Evolutionary conservation across 2,888 invertebrate genomes (phyloP).

Genomic region (Lypha dubia): DNA sequence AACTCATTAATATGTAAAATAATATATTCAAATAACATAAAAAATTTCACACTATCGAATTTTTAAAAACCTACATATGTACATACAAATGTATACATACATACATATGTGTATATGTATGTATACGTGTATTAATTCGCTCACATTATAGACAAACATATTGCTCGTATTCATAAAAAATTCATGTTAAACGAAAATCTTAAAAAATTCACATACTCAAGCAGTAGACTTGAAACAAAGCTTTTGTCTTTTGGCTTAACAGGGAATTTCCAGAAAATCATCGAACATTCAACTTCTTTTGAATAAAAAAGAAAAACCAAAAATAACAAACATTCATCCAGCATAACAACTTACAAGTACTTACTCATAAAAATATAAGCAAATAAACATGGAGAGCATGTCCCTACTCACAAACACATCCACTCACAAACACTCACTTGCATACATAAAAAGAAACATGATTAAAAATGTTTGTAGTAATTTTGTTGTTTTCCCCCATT

Average conservation of each 20-base stretch:
- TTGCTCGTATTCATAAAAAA: slow-evolving; percentile 11
- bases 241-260: slow-evolving; percentile 18
- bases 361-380: neutral
- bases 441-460: neutral
- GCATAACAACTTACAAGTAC: neutral
- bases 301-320: neutral
- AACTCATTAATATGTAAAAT: slow-evolving; percentile 47
- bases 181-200: slow-evolving; percentile 36
- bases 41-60: too few species aligned
- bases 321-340: slow-evolving; percentile 24
- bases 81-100: too few species aligned
- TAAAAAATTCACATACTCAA: slow-evolving; percentile 28
- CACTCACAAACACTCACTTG: neutral
- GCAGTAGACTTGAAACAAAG: slow-evolving; percentile 1
- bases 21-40: slow-evolving; percentile 38
- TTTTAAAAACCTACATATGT: too few species aligned
- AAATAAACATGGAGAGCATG: neutral
- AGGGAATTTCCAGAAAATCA: slow-evolving; percentile 63
- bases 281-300: slow-evolving; percentile 59
- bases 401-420: neutral
- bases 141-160: too few species aligned
- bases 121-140: too few species aligned
- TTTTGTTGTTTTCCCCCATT: neutral
- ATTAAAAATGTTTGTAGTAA: neutral
- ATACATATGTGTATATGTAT: too few species aligned